Conservation (phyloP, 2,113 vertebrate genomes). For the Cettia cetti region DNA sequence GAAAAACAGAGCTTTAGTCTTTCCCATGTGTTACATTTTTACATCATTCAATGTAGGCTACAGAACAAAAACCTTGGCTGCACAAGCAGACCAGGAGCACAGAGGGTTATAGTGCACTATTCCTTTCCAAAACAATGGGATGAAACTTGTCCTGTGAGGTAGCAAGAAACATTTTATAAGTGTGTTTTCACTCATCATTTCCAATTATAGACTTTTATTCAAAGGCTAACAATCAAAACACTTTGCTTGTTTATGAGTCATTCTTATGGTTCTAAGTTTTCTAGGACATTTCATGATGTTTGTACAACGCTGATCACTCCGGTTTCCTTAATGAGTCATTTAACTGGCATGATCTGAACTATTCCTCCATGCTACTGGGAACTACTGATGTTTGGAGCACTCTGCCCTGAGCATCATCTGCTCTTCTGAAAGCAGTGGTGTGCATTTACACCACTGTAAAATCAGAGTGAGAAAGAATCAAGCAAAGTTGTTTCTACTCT, state of each 20-base stretch:
- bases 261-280: neutral
- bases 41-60: constrained; percentile 27
- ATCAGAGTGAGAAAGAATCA: neutral
- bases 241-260: neutral
- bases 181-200: constrained; percentile 28
- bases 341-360: neutral
- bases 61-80: constrained; percentile 45
- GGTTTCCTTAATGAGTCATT: neutral
- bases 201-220: neutral
- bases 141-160: neutral
- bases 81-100: constrained; percentile 27
- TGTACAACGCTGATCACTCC: neutral
- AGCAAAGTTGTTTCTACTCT: neutral
- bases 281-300: constrained; percentile 47
- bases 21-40: constrained; percentile 14
- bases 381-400: neutral
- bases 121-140: constrained; percentile 14
- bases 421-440: neutral
- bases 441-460: neutral
- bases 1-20: constrained; percentile 28
- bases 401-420: neutral
- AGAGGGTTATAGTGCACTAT: neutral
- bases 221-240: constrained; percentile 14
- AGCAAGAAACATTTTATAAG: neutral
- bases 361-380: neutral